Evolutionary conservation across 2,888 invertebrate species (phyloP).

Genomic region (Thysanoteuthis rhombus): DNA sequence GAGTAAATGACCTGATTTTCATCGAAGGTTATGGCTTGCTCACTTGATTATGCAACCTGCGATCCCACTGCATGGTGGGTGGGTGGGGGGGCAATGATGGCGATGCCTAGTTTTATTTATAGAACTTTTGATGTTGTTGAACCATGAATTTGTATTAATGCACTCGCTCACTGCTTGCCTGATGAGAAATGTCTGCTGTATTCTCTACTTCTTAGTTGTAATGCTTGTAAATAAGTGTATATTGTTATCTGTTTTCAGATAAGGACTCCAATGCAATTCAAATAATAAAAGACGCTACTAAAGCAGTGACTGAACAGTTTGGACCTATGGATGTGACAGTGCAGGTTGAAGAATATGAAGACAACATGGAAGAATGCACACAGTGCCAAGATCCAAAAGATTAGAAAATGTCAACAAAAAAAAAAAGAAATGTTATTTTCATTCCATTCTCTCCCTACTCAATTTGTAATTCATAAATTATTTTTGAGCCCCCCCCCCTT

Average conservation of each 20-base stretch:
- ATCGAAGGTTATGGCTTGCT: too few species aligned
- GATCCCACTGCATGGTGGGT: too few species aligned
- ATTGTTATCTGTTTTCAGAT: slow-evolving; percentile 47
- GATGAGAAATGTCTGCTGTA: too few species aligned
- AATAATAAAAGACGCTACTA: slow-evolving; percentile 56
- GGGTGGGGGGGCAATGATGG: too few species aligned
- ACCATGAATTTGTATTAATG: too few species aligned
- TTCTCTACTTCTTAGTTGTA: too few species aligned
- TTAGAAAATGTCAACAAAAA: slow-evolving; percentile 24
- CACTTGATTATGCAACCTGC: too few species aligned
- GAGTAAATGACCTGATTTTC: too few species aligned
- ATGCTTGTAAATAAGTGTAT: background rate
- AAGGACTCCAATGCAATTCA: slow-evolving; percentile 48
- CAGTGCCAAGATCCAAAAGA: slow-evolving; percentile 62
- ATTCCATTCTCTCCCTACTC: background rate
- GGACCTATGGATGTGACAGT: slow-evolving; percentile 64
- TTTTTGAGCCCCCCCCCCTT: too few species aligned
- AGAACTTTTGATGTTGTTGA: too few species aligned
- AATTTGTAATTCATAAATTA: background rate
- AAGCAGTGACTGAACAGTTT: slow-evolving; percentile 56
- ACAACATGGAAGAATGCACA: slow-evolving; percentile 63
- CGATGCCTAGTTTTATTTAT: too few species aligned
- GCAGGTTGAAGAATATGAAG: slow-evolving; percentile 64
- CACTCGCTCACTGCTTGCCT: too few species aligned
- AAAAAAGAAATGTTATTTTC: background rate